phyloP scores from a whole-genome alignment of 1,140 invertebrate genomes.

The Doryteuthis pealeii region DNA sequence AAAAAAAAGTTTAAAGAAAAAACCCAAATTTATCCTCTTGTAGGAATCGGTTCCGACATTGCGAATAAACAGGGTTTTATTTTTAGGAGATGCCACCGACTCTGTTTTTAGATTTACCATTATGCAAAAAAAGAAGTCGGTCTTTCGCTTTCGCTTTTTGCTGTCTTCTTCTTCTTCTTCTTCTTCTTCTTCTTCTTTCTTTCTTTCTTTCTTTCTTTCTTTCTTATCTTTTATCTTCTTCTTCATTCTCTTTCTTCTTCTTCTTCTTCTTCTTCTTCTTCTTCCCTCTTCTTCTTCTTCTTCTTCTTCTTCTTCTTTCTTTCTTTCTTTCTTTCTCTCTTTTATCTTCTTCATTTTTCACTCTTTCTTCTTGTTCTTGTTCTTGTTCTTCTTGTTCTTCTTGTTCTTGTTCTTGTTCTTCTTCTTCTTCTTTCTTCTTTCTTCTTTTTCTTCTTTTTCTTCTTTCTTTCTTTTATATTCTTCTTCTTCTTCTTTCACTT shows the following conservation, averaged over 20 bases:
- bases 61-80: not conserved
- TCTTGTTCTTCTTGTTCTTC: not conserved
- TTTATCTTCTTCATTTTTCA: not conserved
- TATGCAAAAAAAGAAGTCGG: not conserved
- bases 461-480: too few relatives aligned
- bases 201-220: too few relatives aligned
- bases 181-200: not conserved
- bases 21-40: too few relatives aligned
- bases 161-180: not conserved
- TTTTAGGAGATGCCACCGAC: not conserved
- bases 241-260: too few relatives aligned
- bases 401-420: not conserved
- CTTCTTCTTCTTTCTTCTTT: not conserved
- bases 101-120: not conserved
- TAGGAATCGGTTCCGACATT: too few relatives aligned
- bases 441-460: too few relatives aligned
- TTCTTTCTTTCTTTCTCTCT: not conserved
- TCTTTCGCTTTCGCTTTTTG: not conserved
- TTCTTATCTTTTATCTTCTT: too few relatives aligned
- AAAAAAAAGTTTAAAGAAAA: too few relatives aligned
- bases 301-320: conserved; percentile 15
- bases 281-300: conserved; percentile 14
- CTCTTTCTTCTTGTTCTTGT: not conserved
- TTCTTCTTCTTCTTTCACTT: too few relatives aligned
- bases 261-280: not conserved